Conservation (phyloP, 2,113 vertebrate species). For the Phrynocephalus versicolor region DNA sequence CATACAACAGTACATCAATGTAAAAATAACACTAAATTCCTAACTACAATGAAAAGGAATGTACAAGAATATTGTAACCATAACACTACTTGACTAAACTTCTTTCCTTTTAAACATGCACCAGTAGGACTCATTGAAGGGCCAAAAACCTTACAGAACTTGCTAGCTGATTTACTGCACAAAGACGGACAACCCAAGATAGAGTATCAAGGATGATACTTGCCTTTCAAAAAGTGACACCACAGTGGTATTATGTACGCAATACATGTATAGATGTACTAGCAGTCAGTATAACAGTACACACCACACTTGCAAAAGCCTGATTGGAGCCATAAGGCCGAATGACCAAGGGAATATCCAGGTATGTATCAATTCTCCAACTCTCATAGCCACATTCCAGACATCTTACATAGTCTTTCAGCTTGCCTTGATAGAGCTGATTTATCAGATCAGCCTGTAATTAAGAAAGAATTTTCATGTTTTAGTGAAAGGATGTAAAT, state of each 20-base stretch:
- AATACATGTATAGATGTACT: constrained; percentile 76
- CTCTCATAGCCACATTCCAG: constrained; percentile 98
- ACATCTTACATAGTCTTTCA: constrained; percentile 98
- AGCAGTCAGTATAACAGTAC: constrained; percentile 80
- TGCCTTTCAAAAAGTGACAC: constrained; percentile 73
- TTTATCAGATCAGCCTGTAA: constrained; percentile 98
- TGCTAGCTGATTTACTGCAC: constrained; percentile 76
- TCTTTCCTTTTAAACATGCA: constrained; percentile 70
- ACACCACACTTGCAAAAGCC: constrained; percentile 96
- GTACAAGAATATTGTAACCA: constrained; percentile 59
- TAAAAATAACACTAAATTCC: constrained; percentile 40
- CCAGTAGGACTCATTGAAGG: constrained; percentile 80
- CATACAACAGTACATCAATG: constrained; percentile 8
- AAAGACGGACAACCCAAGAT: constrained; percentile 81
- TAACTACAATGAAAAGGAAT: constrained; percentile 54
- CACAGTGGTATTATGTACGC: constrained; percentile 74
- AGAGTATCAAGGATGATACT: constrained; percentile 80
- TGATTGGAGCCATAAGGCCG: constrained; percentile 95
- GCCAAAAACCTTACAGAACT: constrained; percentile 75
- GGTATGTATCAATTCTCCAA: constrained; percentile 96
- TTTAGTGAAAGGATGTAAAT: neutral
- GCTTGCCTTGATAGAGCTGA: constrained; percentile 97
- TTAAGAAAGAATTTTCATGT: constrained; percentile 34
- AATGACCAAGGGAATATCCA: constrained; percentile 98
- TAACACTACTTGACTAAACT: constrained; percentile 60